These are phyloP conservation scores for Gymnocephalus cernua DNA, from an alignment of 2,113 vertebrate species.

Conservation along the genomic window DNA sequence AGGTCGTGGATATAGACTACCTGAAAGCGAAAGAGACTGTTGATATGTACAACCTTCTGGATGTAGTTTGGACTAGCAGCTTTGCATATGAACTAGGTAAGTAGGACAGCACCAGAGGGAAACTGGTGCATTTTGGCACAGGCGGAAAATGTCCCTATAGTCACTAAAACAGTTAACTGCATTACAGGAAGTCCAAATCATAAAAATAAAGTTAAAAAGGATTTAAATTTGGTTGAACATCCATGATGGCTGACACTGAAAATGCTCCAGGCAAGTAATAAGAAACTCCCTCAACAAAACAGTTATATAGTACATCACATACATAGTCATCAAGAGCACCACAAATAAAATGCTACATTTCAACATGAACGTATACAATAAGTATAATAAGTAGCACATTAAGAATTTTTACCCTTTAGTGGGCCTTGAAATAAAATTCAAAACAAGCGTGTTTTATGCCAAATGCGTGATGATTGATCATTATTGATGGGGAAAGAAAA, in stretches of 20 bases:
- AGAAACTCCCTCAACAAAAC: background rate
- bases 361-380: background rate
- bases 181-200: background rate
- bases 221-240: background rate
- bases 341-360: background rate
- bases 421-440: too few relatives aligned
- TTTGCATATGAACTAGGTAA: constrained; percentile 44
- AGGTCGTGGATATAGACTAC: too few relatives aligned
- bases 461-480: background rate
- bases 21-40: background rate
- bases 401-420: background rate
- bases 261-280: background rate
- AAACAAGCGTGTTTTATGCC: background rate
- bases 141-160: constrained; percentile 3
- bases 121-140: constrained; percentile 16
- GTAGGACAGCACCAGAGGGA: constrained; percentile 51
- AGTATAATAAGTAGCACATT: too few relatives aligned
- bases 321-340: background rate
- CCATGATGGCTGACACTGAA: background rate
- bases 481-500: background rate
- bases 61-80: background rate
- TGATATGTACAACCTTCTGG: background rate
- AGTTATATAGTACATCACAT: too few relatives aligned
- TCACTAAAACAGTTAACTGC: background rate
- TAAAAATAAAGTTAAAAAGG: background rate